Conservation (phyloP, 2,888 invertebrate species). For the Idaea biselata region DNA sequence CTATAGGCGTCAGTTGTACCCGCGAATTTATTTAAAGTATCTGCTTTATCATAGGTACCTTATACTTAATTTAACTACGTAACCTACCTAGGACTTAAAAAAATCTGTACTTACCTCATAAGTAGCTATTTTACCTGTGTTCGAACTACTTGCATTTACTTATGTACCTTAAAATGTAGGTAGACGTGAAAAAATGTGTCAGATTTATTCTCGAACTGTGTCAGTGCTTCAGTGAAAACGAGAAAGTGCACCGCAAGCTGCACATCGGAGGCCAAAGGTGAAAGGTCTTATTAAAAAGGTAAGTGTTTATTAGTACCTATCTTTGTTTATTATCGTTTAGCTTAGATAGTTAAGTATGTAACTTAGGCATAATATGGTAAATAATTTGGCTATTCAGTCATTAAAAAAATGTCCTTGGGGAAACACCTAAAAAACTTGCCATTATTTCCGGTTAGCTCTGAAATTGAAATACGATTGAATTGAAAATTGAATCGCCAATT, state of each 20-base stretch:
- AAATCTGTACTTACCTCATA: too few species aligned
- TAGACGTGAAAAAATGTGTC: conserved; percentile 4
- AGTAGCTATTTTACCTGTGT: too few species aligned
- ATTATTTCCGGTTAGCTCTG: not conserved
- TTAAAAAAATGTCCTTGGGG: too few species aligned
- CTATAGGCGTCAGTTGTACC: not conserved
- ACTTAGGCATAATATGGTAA: not conserved
- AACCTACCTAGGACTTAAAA: not conserved
- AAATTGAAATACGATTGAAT: not conserved
- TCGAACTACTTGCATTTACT: not conserved
- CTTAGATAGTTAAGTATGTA: not conserved
- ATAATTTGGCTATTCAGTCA: too few species aligned
- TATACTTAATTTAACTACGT: not conserved
- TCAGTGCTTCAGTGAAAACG: not conserved
- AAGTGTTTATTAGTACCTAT: not conserved
- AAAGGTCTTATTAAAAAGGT: not conserved
- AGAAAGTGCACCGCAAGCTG: not conserved
- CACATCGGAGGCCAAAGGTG: not conserved
- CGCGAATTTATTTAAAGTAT: not conserved
- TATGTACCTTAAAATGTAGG: not conserved
- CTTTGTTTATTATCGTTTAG: not conserved
- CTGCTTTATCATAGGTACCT: not conserved
- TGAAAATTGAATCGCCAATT: not conserved
- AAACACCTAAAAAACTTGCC: not conserved
- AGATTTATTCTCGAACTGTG: not conserved